Base-by-base conservation (phyloP, 2,888 invertebrate species). In the Physocephala rufipes region DNA sequence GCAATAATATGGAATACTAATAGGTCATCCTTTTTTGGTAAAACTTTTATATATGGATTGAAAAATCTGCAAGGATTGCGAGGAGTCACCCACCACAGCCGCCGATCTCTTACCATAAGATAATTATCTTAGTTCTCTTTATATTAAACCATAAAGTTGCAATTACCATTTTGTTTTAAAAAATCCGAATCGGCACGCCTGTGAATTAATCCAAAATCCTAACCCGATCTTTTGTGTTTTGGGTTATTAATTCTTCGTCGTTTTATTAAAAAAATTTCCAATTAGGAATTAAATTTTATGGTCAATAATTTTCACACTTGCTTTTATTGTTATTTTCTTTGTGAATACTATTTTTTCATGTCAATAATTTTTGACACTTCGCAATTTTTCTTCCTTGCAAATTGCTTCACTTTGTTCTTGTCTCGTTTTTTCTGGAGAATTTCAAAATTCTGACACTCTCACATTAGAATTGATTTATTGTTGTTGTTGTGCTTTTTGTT, bases 131-230 rank as follows among this genome's bases (percentile, higher is more conserved):
- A 4, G n/a, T 2, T 53, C 9, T 1, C 2, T 53, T 53, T n/a
- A 7, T 3, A 53, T 7, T 53, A 21, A 21, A 12, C 19, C 3
- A 53, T 9, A 36, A 21, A 53, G 12, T 7, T 1, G 19, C 12
- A 53, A 3, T 53, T 53, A 53, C 53, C 53, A 53, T 53, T 53
- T 53, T 53, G 21, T n/a, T 53, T 3, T 21, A 21, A n/a, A 21
- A 53, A 53, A 53, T 53, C 53, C 53, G 21, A 24, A 19, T 53
- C 53, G 21, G 53, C 21, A 19, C 21, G 19, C 21, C 5, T 53
- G 53, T 53, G 21, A 21, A 53, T 21, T n/a, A 53, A 53, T 53
- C 53, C 53, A 53, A 53, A 19, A 53, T n/a, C 24, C 1, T 21
- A 53, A 53, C 36, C 36, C 36, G 9, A 36, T 36, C 36, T 9